Conservation (phyloP, 2,888 invertebrate species). For the Orchesella flavescens region DNA sequence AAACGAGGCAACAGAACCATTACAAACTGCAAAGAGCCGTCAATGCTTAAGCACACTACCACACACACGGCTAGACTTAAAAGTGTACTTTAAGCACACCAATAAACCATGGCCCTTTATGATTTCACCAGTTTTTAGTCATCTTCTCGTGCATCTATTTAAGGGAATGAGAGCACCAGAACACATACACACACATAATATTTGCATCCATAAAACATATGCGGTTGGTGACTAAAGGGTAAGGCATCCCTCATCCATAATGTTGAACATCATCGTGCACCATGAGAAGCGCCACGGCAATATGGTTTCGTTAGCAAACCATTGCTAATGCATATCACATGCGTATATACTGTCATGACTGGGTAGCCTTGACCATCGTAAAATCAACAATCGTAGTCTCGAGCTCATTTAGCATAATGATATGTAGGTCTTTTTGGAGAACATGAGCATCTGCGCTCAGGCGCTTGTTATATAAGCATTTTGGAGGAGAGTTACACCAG, state of each 20-base stretch:
- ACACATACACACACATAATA: slow-evolving; percentile 8
- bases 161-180: slow-evolving; percentile 7
- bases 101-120: slow-evolving; percentile 40
- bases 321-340: too few species aligned
- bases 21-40: background rate
- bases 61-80: background rate
- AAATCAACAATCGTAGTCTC: too few species aligned
- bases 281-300: background rate
- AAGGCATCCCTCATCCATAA: slow-evolving; percentile 28
- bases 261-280: background rate
- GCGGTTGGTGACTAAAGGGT: slow-evolving; percentile 43
- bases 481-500: too few species aligned
- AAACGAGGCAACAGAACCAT: slow-evolving; percentile 2
- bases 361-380: too few species aligned
- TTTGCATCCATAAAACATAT: slow-evolving; percentile 48
- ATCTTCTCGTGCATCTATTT: background rate
- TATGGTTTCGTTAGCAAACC: background rate
- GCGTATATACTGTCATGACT: too few species aligned
- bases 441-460: too few species aligned
- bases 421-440: too few species aligned
- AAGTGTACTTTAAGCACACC: slow-evolving; percentile 16
- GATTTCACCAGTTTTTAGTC: slow-evolving; percentile 39
- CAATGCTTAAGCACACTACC: background rate
- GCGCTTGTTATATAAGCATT: too few species aligned
- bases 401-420: too few species aligned